Conservation (phyloP, 2,797 vertebrate genomes). For the Periparus ater region DNA sequence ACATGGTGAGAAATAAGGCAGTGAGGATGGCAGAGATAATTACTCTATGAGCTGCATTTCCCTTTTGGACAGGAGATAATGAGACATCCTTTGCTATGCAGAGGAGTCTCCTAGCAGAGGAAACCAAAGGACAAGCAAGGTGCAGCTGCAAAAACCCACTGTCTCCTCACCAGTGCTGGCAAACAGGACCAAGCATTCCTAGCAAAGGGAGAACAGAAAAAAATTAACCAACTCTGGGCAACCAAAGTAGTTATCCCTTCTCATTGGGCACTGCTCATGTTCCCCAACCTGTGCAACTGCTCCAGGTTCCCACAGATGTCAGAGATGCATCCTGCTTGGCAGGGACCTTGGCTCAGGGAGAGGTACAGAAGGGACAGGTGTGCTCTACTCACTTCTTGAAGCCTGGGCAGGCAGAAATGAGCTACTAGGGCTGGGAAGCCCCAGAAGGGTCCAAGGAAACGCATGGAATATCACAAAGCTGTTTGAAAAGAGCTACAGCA, state of each 20-base stretch:
- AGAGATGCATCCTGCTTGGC: not conserved
- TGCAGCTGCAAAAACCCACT: not conserved
- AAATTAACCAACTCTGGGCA: not conserved
- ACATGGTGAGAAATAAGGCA: conserved; percentile 28
- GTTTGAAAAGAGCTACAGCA: not conserved
- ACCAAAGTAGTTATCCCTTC: not conserved
- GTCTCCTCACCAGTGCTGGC: not conserved
- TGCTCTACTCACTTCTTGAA: not conserved
- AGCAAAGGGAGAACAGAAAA: not conserved
- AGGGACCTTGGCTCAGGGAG: not conserved
- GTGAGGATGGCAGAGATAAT: conserved; percentile 27
- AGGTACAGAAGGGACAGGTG: not conserved
- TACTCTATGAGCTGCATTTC: conserved; percentile 11
- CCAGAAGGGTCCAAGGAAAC: not conserved
- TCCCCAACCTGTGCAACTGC: not conserved
- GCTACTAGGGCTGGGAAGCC: not conserved
- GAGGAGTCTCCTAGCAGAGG: not conserved
- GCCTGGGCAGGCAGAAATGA: not conserved
- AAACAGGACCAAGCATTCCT: not conserved
- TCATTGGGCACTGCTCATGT: not conserved
- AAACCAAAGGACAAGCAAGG: not conserved
- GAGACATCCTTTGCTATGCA: conserved; percentile 4
- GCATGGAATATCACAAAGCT: not conserved
- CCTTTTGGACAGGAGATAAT: conserved; percentile 35
- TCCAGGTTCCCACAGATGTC: not conserved